These are phyloP conservation scores for Ptilonorhynchus violaceus DNA, from an alignment of 2,113 vertebrate species.

Conservation along the genomic window DNA sequence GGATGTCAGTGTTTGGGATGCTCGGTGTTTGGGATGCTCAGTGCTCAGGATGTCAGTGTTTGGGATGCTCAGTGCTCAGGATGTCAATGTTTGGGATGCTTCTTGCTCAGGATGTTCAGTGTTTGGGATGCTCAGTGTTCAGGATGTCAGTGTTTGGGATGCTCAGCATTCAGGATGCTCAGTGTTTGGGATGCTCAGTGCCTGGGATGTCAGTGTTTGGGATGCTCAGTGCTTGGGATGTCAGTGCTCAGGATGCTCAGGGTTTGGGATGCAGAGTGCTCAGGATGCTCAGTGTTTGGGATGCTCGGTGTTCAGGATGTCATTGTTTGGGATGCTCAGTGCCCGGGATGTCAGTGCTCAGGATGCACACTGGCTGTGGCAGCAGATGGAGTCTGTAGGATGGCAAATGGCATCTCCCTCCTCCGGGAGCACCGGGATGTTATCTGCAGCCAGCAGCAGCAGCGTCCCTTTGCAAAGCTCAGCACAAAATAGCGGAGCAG, in stretches of 20 bases:
- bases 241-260: neutral
- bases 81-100: neutral
- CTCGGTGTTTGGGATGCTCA: neutral
- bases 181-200: no score
- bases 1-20: neutral
- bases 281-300: neutral
- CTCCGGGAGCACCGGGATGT: neutral
- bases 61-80: neutral
- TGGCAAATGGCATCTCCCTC: neutral
- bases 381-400: neutral
- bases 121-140: neutral
- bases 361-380: neutral
- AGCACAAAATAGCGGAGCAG: neutral
- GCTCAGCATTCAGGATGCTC: neutral
- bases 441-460: neutral
- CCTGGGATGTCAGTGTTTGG: neutral
- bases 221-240: neutral
- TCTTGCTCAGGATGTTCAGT: accelerated
- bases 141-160: neutral
- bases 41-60: accelerated
- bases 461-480: neutral
- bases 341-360: accelerated
- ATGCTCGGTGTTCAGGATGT: neutral
- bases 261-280: neutral
- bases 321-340: accelerated